These are phyloP conservation scores for Kryptolebias ocellatus DNA, from an alignment of 2,797 vertebrate species.

Conservation along the genomic window DNA sequence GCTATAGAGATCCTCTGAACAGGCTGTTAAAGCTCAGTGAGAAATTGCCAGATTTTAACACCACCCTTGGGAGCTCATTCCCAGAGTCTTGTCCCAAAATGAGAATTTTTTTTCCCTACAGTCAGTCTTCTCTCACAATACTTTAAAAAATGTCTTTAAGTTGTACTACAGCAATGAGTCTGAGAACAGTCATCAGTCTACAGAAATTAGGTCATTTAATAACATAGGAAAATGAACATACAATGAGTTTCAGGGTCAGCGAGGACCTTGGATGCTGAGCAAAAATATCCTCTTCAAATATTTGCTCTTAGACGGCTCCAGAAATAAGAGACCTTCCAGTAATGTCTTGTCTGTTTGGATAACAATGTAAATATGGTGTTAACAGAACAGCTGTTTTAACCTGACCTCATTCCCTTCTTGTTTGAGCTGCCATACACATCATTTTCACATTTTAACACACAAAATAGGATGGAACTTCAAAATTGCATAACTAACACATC, in stretches of 20 bases:
- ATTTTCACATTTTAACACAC: constrained; percentile 53
- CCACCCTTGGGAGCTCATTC: constrained; percentile 55
- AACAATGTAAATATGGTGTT: constrained; percentile 63
- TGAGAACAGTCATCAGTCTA: constrained; percentile 12
- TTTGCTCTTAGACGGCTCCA: constrained; percentile 56
- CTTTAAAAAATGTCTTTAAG: no score
- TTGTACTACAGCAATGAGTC: neutral
- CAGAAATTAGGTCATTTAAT: constrained; percentile 19
- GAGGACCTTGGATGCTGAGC: constrained; percentile 43
- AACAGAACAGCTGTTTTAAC: constrained; percentile 53
- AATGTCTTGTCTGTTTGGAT: constrained; percentile 70
- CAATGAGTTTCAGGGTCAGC: constrained; percentile 51
- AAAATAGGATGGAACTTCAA: neutral
- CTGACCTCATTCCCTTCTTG: constrained; percentile 36
- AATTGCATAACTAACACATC: constrained; percentile 21
- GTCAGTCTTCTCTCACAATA: constrained; percentile 19
- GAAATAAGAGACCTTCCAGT: constrained; percentile 72
- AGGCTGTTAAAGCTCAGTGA: constrained; percentile 35
- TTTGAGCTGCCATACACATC: constrained; percentile 47
- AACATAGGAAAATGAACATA: constrained; percentile 14
- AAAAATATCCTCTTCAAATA: constrained; percentile 62
- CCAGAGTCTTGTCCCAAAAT: constrained; percentile 64
- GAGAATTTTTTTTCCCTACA: constrained; percentile 43
- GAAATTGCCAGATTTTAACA: constrained; percentile 41
- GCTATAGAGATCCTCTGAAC: constrained; percentile 45